A percentile compares a stretch with the other conserved stretches of the same genome.
Evolutionary conservation across 2,888 invertebrate species (phyloP).

Genomic region (Machimus rusticus): DNA sequence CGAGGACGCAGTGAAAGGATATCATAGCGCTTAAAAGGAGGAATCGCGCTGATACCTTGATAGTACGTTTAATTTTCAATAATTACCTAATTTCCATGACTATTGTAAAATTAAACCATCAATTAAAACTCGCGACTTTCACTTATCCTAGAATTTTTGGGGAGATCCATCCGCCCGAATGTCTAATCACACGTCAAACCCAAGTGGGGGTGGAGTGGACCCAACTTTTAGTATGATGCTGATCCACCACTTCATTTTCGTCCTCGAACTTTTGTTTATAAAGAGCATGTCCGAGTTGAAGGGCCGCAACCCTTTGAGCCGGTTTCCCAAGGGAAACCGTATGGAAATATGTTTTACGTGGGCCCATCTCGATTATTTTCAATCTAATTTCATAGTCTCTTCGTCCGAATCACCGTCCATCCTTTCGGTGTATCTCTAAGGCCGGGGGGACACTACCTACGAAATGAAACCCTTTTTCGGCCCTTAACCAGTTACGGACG

Average conservation of each 20-base stretch:
- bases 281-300: not conserved
- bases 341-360: constrained; percentile 2
- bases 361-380: constrained; percentile 21
- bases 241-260: not conserved
- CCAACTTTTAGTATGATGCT: not conserved
- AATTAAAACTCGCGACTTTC: not conserved
- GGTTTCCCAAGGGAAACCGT: not conserved
- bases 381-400: not conserved
- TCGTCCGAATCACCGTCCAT: not conserved
- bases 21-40: not conserved
- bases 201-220: not conserved
- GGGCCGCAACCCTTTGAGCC: not conserved
- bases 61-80: constrained; percentile 6
- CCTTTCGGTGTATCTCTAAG: not conserved
- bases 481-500: not conserved
- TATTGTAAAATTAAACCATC: not conserved
- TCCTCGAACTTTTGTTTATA: not conserved
- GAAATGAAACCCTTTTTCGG: not conserved
- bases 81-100: not conserved
- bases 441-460: no score
- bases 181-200: not conserved
- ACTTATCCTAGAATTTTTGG: not conserved
- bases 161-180: not conserved
- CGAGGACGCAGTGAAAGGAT: not conserved
- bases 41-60: not conserved